These are phyloP conservation scores for Carcinoscorpius rotundicauda DNA, from an alignment of 1,140 invertebrate genomes.

Conservation along the genomic window DNA sequence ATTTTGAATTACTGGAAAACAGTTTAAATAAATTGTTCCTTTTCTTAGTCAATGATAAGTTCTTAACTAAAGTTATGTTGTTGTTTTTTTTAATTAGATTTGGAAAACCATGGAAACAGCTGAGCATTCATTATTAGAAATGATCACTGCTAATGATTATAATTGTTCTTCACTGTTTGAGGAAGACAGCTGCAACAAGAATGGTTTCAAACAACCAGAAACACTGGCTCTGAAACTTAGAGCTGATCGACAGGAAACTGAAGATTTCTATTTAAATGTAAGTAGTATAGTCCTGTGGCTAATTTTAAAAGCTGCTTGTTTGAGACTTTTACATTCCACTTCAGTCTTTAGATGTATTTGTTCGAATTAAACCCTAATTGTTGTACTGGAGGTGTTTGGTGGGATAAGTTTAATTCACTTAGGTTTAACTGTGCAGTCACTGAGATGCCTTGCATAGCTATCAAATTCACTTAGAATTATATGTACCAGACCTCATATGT, in stretches of 20 bases:
- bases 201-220: conserved; percentile 34
- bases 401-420: too few relatives aligned
- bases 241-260: conserved; percentile 68
- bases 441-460: too few relatives aligned
- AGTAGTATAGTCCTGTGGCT: conserved; percentile 13
- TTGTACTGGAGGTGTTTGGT: too few relatives aligned
- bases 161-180: conserved; percentile 53
- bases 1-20: too few relatives aligned
- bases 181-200: conserved; percentile 12
- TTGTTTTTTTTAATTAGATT: conserved; percentile 28
- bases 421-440: too few relatives aligned
- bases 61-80: conserved; percentile 7
- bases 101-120: conserved; percentile 93
- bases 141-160: conserved; percentile 66
- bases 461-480: too few relatives aligned
- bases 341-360: too few relatives aligned
- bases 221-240: conserved; percentile 50
- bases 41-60: conserved; percentile 27
- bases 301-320: too few relatives aligned
- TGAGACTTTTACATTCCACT: too few relatives aligned
- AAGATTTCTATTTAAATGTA: conserved; percentile 75
- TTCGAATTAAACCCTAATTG: too few relatives aligned
- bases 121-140: conserved; percentile 70
- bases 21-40: too few relatives aligned
- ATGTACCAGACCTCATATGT: too few relatives aligned